phyloP scores from a whole-genome alignment of 1,140 invertebrate genomes.

The Hycleus cichorii region DNA sequence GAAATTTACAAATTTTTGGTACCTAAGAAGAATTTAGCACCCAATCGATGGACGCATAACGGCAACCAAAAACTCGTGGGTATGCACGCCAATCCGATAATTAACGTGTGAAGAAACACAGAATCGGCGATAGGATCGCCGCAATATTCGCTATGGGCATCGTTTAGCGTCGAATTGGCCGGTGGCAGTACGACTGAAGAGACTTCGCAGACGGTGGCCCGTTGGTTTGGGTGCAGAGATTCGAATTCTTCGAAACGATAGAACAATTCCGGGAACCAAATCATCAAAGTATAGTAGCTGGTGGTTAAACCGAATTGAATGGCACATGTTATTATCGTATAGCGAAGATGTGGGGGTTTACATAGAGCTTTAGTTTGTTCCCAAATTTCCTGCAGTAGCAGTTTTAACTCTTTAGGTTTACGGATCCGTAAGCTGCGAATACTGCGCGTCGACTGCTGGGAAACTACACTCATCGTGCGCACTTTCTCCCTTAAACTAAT shows the following conservation, averaged over 20 bases:
- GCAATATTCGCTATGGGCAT: constrained; percentile 44
- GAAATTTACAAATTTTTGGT: constrained; percentile 32
- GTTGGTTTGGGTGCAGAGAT: constrained; percentile 50
- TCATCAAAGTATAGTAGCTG: constrained; percentile 75
- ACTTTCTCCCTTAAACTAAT: constrained; percentile 58
- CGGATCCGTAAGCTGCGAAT: constrained; percentile 52
- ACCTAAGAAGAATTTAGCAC: constrained; percentile 69
- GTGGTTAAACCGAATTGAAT: constrained; percentile 69
- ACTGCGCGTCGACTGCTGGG: constrained; percentile 49
- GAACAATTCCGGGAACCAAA: constrained; percentile 78
- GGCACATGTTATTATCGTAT: constrained; percentile 62
- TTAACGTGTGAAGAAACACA: constrained; percentile 64
- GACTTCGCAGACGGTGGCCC: constrained; percentile 64
- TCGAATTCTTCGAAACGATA: constrained; percentile 66
- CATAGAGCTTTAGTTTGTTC: constrained; percentile 60
- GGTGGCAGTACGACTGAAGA: constrained; percentile 46
- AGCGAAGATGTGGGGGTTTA: constrained; percentile 58
- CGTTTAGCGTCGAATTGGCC: constrained; percentile 17
- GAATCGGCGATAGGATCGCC: constrained; percentile 51
- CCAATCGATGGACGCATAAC: constrained; percentile 61
- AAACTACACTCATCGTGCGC: constrained; percentile 54
- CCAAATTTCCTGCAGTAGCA: constrained; percentile 57
- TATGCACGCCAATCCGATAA: constrained; percentile 64
- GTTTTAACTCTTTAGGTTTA: constrained; percentile 58
- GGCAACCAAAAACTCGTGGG: constrained; percentile 65